Base-by-base conservation (phyloP, 2,888 invertebrate species). In the Tenthredo mesomela region DNA sequence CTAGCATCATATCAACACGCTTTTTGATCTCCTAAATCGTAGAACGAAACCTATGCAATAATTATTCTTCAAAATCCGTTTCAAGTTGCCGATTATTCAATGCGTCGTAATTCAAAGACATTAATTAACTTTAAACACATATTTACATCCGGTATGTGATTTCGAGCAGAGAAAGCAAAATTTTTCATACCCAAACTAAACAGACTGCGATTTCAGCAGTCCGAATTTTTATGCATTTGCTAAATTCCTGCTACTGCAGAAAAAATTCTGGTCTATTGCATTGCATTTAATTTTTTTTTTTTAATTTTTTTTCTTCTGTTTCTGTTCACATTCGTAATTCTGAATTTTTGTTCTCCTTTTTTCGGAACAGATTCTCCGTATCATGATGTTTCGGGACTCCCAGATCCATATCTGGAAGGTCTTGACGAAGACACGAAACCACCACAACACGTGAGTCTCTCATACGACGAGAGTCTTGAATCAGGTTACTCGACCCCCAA, bases 401-500 rank as follows among this genome's bases (percentile, higher is more conserved):
- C 97, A 82, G 97, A 97, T 94, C 97, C 97, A 75, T 98, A 97
- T 94, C 95, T 97, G 95, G 97, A 96, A 91, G 96, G 95, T 92
- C 95, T 96, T 94, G 96, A 94, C 91, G 94, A 95, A 93, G 98
- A 98, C 90, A 96, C 97, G 92, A 97, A 98, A 93, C 97, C 97
- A 50, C 96, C 97, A 85, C 96, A 96, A 91, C 97, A 97, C 93
- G 96, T 97, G 94, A 97, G 97, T 86, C 95, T 98, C 89, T 97
- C 97, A 93, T 98, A 98, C 94, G 98, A 98, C 94, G 98, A 98
- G 94, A 98, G 97, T 90, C 95, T 98, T 83, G 98, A 98, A 94
- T 98, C 98, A 87, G 98, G 98, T 84, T 98, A 98, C 94, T 98
- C 98, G 88, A 98, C 98, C 89, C 98, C 98, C 87, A 98, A 98